Evolutionary conservation across 1,140 invertebrate species (phyloP), one percentile per base, ranked within the genome.

Genomic region (Pomacea maculata): DNA sequence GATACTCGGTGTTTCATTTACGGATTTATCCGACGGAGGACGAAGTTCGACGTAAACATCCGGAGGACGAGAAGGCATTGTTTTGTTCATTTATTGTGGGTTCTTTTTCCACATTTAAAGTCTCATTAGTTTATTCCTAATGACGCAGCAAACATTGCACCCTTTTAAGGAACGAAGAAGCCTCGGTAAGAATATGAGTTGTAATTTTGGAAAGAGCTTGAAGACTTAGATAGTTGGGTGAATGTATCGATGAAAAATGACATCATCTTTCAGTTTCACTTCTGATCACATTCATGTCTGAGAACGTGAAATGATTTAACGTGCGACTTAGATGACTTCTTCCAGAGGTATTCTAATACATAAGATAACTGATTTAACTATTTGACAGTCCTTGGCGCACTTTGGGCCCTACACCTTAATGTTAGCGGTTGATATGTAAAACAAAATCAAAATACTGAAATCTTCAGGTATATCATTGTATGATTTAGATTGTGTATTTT

Each of bases 81-180:
- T 70, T 70, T 29, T 70, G 10, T 9, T 45, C 11, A 21, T 8
- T 70, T 45, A 21, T 17, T 17, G 68, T 21, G 34, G 11, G 68
- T 14, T 45, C 1, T 45, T 4, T 45, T 10, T 1, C n/a, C 3
- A 70, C 21, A 12, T 11, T 29, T 12, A 70, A 2, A 15, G n/a
- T 12, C 68, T 29, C 34, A 14, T 45, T 70, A 14, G 21, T 70
- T 29, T 12, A 12, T 6, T 29, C 68, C 68, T 55, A 21, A 75
- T 80, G 73, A 45, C 73, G n/a, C 72, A 65, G 61, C 75, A 76
- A 63, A 63, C 54, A 75, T 54, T 25, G n/a, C 72, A 75, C n/a
- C 52, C 72, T 15, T 80, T 80, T 25, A 80, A 80, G 61, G 79
- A 80, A 63, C 61, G 79, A 80, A 75, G 79, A 29, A 80, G 72